Evolutionary conservation across 2,797 vertebrate genomes (phyloP).

Genomic region (Ambastaia sidthimunki): DNA sequence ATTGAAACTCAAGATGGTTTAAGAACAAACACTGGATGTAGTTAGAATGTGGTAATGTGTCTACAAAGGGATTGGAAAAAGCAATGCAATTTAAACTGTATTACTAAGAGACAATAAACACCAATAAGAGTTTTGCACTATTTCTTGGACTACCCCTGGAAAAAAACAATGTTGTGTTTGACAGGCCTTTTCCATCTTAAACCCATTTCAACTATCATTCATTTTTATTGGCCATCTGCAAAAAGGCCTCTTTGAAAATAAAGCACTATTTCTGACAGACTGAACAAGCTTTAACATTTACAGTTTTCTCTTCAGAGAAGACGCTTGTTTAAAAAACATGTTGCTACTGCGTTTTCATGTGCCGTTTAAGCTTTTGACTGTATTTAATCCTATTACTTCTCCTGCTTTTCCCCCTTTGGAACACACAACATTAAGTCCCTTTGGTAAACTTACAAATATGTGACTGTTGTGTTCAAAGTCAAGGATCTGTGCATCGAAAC

Average conservation of each 20-base stretch:
- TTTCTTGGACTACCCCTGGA: constrained; percentile 61
- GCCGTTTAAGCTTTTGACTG: constrained; percentile 38
- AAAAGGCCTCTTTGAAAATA: constrained; percentile 75
- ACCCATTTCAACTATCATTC: constrained; percentile 70
- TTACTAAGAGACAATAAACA: constrained; percentile 22
- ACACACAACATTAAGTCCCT: constrained; percentile 22
- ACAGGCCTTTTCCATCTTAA: constrained; percentile 61
- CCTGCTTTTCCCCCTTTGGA: constrained; percentile 4
- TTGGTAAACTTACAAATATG: constrained; percentile 32
- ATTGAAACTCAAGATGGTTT: constrained; percentile 57
- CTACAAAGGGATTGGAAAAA: constrained; percentile 21
- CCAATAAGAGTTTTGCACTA: neutral
- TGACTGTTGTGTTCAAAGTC: constrained; percentile 21
- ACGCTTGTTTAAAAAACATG: constrained; percentile 39
- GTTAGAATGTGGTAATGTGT: constrained; percentile 51
- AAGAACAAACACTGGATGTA: constrained; percentile 51
- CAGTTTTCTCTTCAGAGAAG: constrained; percentile 56
- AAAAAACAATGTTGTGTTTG: constrained; percentile 57
- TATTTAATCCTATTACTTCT: constrained; percentile 31
- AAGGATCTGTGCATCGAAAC: constrained; percentile 41
- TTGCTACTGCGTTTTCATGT: constrained; percentile 45
- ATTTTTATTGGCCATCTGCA: constrained; percentile 79
- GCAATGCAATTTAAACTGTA: constrained; percentile 45
- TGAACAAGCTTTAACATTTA: constrained; percentile 64
- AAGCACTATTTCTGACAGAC: constrained; percentile 75